A percentile compares a stretch with the other conserved stretches of the same genome.
Evolutionary conservation across 1,140 invertebrate species (phyloP).

Genomic region (Antheraea pernyi): DNA sequence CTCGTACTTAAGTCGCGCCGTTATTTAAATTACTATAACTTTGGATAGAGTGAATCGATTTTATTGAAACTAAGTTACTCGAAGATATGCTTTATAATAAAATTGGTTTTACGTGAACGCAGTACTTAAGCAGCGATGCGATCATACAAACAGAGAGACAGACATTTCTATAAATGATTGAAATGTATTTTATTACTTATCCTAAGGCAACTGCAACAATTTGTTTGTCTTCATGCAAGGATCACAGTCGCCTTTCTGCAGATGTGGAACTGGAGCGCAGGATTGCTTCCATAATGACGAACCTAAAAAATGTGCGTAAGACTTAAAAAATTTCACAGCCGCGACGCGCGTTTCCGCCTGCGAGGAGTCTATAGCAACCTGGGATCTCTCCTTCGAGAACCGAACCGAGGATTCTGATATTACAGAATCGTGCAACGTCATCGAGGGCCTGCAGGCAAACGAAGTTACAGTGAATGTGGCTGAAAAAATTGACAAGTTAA

Average conservation of each 20-base stretch:
- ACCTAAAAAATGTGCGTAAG: conserved; percentile 69
- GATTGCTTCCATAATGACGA: conserved; percentile 53
- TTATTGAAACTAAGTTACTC: too few species aligned
- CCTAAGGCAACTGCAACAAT: too few species aligned
- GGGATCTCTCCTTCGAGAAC: conserved; percentile 50
- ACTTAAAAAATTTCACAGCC: conserved; percentile 69
- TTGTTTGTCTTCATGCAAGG: conserved; percentile 61
- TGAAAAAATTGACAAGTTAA: conserved; percentile 74
- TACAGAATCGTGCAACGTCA: conserved; percentile 29
- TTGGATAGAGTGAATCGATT: too few species aligned
- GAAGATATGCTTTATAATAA: too few species aligned
- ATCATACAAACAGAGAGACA: too few species aligned
- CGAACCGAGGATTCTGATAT: conserved; percentile 49
- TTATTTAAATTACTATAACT: too few species aligned
- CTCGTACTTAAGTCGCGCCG: too few species aligned
- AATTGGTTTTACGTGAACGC: too few species aligned
- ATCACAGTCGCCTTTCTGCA: conserved; percentile 51
- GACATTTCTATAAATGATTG: too few species aligned
- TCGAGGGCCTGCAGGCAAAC: conserved; percentile 42
- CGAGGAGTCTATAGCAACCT: conserved; percentile 34
- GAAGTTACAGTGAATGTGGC: conserved; percentile 29
- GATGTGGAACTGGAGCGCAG: conserved; percentile 49
- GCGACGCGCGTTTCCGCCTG: conserved; percentile 40
- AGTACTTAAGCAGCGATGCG: too few species aligned
- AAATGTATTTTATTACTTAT: too few species aligned